Base-by-base conservation (phyloP, 1,140 invertebrate genomes). In the Philotrypesis tridentata region DNA sequence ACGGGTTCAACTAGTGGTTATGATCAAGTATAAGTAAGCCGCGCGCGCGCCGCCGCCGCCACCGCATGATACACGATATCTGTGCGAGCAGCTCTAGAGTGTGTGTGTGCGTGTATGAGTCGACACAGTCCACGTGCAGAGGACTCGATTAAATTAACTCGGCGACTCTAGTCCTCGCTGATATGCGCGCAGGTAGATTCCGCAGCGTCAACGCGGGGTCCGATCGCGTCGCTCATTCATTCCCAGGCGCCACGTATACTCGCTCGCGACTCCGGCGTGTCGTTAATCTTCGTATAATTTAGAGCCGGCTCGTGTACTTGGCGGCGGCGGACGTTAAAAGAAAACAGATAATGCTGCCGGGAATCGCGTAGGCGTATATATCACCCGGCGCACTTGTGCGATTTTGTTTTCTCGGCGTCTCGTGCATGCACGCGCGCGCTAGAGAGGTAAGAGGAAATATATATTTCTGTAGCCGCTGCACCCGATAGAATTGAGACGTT, bases 21-120 rank as follows among this genome's bases (percentile, higher is more conserved):
- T 29, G 75, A 67, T 61, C 63, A 43, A 43, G 75, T 77, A 77
- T 55, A 55, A 67, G 74, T 76, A 31, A 55, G 31, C 31, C 12
- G n/a, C n/a, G n/a, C 37, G n/a, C 40, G 29, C 25, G 11, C 33
- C 37, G 75, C 63, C n/a, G n/a, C n/a, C n/a, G n/a, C n/a, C n/a
- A n/a, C n/a, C n/a, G 14, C 37, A 77, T 77, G 75, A 68, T 40
- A 48, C 37, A 77, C 75, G 63, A 68, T n/a, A n/a, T n/a, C n/a
- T n/a, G n/a, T n/a, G n/a, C n/a, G n/a, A n/a, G n/a, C n/a, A n/a
- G n/a, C n/a, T n/a, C n/a, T n/a, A n/a, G n/a, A n/a, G n/a, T n/a
- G n/a, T n/a, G n/a, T n/a, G n/a, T 9, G 33, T 17, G n/a, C 27
- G 33, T 61, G 21, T 63, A 43, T 67, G 25, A 43, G 11, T 43